These are phyloP conservation scores for Dipus sagitta DNA, from an alignment of 2,797 vertebrate genomes.

Conservation along the genomic window DNA sequence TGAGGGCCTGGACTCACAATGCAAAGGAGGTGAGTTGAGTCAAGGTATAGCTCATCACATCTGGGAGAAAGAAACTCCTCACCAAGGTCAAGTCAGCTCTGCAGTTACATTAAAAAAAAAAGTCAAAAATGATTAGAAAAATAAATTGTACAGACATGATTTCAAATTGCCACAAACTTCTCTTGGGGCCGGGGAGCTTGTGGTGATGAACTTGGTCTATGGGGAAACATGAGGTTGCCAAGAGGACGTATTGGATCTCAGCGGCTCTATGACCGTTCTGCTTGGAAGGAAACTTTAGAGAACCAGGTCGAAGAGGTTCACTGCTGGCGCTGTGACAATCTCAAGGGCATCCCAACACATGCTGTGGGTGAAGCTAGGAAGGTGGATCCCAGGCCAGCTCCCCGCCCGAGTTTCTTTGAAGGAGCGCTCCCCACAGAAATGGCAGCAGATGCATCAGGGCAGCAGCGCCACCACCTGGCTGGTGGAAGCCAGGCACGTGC, in stretches of 20 bases:
- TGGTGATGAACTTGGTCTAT: neutral
- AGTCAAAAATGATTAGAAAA: neutral
- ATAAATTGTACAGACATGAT: neutral
- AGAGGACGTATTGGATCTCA: accelerated
- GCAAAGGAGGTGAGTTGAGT: accelerated
- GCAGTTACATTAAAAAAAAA: neutral
- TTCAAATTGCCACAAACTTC: neutral
- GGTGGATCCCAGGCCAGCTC: neutral
- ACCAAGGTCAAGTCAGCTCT: neutral
- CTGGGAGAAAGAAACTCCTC: neutral
- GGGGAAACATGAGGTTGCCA: too few species aligned
- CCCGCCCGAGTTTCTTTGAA: neutral
- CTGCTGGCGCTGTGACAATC: neutral
- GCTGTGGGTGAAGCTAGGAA: accelerated
- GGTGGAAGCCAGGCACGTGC: neutral
- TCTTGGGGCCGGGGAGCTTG: accelerated
- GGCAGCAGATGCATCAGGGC: neutral
- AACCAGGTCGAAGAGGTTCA: accelerated
- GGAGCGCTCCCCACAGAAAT: neutral
- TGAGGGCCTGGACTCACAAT: accelerated
- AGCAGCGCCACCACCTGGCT: constrained; percentile 75
- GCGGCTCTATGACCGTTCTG: accelerated
- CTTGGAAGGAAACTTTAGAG: neutral
- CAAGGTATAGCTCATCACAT: accelerated
- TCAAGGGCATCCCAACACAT: too few species aligned